Evolutionary conservation across 2,797 vertebrate species (phyloP).

Genomic region (Sebastolobus altivelis): DNA sequence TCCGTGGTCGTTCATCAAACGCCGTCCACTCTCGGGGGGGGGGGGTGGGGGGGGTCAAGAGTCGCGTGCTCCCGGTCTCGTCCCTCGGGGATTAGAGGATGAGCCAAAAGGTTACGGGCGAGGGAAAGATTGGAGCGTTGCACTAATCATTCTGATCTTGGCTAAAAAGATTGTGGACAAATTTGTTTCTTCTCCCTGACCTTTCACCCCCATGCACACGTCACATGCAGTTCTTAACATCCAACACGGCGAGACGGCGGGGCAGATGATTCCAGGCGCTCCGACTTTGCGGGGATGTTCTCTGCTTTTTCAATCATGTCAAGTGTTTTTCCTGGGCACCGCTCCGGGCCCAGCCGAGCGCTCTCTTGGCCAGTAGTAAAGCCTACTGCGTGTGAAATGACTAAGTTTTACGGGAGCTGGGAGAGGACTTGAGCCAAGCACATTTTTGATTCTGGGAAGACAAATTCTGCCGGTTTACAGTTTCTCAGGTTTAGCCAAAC

Average conservation of each 20-base stretch:
- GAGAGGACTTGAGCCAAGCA: slow-evolving; percentile 50
- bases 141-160: slow-evolving; percentile 29
- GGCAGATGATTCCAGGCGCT: slow-evolving; percentile 51
- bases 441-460: slow-evolving; percentile 50
- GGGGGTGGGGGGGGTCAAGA: slow-evolving; percentile 68
- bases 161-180: slow-evolving; percentile 10
- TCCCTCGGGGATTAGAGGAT: slow-evolving; percentile 57
- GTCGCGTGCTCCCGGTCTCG: slow-evolving; percentile 42
- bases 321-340: slow-evolving; percentile 82
- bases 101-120: slow-evolving; percentile 60
- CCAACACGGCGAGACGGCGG: slow-evolving; percentile 48
- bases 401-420: slow-evolving; percentile 62
- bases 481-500: slow-evolving; percentile 33
- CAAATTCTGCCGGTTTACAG: slow-evolving; percentile 46
- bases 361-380: slow-evolving; percentile 65
- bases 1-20: slow-evolving; percentile 79
- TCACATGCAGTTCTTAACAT: slow-evolving; percentile 37
- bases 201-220: slow-evolving; percentile 27
- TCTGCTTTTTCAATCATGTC: slow-evolving; percentile 84
- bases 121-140: slow-evolving; percentile 29
- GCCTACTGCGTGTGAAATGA: slow-evolving; percentile 72
- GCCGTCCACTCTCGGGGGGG: slow-evolving; percentile 52
- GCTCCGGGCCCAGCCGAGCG: slow-evolving; percentile 51
- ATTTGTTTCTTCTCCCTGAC: slow-evolving; percentile 40
- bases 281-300: slow-evolving; percentile 55